phyloP scores from a whole-genome alignment of 2,797 vertebrate genomes.

The Macropodus opercularis region DNA sequence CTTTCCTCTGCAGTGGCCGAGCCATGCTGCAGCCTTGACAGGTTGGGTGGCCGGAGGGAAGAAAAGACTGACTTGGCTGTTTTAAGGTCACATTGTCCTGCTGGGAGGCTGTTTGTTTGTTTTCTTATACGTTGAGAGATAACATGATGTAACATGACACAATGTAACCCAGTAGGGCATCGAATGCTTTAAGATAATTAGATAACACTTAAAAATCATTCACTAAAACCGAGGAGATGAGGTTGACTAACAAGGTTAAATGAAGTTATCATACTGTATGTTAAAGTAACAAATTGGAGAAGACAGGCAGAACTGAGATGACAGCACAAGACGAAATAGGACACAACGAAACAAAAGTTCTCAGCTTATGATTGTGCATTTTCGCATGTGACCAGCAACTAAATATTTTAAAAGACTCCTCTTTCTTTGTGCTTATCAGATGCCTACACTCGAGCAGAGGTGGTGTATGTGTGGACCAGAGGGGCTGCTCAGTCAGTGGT shows the following conservation, averaged over 20 bases:
- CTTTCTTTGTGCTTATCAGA: slow-evolving; percentile 78
- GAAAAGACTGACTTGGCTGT: slow-evolving; percentile 60
- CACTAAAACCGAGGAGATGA: slow-evolving; percentile 16
- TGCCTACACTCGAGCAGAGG: slow-evolving; percentile 96
- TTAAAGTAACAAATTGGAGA: slow-evolving; percentile 43
- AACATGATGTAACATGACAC: slow-evolving; percentile 18
- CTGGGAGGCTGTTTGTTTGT: slow-evolving; percentile 61
- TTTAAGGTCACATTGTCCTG: slow-evolving; percentile 71
- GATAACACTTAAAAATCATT: not conserved
- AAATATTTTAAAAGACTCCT: slow-evolving; percentile 32
- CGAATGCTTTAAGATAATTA: not conserved
- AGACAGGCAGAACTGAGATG: slow-evolving; percentile 37
- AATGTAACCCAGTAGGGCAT: slow-evolving; percentile 24
- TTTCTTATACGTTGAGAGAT: slow-evolving; percentile 38
- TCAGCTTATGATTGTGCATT: slow-evolving; percentile 17
- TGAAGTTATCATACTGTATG: slow-evolving; percentile 13
- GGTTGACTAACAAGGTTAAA: slow-evolving; percentile 20
- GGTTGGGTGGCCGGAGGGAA: slow-evolving; percentile 68
- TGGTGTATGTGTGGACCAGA: slow-evolving; percentile 96
- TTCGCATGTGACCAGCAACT: slow-evolving; percentile 9
- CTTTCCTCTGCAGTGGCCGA: slow-evolving; percentile 70
- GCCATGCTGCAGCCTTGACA: slow-evolving; percentile 75
- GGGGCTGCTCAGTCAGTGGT: slow-evolving; percentile 94
- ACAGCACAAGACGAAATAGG: slow-evolving; percentile 25
- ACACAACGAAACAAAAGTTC: slow-evolving; percentile 27